Percentiles rank a stretch among this genome's conserved stretches.
phyloP scores from a whole-genome alignment of 1,140 invertebrate species.

The Eumaeus atala region DNA sequence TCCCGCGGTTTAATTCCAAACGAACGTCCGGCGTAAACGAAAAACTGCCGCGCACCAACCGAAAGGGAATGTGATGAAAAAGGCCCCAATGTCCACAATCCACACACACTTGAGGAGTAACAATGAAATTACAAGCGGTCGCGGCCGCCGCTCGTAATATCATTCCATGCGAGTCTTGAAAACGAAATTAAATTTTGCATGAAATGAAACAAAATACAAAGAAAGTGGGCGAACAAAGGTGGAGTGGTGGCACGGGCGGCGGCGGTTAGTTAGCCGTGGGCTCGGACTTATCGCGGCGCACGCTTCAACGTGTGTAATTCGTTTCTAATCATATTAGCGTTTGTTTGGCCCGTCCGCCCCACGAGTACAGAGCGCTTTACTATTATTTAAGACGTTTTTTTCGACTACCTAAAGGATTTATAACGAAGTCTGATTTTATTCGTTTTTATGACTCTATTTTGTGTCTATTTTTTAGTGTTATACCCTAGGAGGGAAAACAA shows the following conservation, averaged over 20 bases:
- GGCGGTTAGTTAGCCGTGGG: constrained; percentile 51
- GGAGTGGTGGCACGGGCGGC: constrained; percentile 46
- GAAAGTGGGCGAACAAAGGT: constrained; percentile 67
- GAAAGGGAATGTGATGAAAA: constrained; percentile 71
- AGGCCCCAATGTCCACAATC: constrained; percentile 65
- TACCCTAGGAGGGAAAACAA: no score
- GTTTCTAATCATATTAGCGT: constrained; percentile 69
- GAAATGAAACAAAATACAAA: constrained; percentile 73
- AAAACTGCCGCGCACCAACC: constrained; percentile 53
- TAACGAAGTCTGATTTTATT: no score
- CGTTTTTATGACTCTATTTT: no score
- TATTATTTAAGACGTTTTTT: constrained; percentile 21
- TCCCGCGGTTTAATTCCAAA: constrained; percentile 66
- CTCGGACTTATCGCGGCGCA: constrained; percentile 44
- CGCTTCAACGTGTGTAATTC: constrained; percentile 48
- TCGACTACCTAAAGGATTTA: constrained; percentile 1
- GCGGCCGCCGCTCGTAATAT: constrained; percentile 63
- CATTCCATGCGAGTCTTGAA: constrained; percentile 71
- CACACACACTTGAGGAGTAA: constrained; percentile 69
- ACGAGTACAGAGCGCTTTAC: constrained; percentile 27
- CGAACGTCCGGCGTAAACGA: constrained; percentile 54
- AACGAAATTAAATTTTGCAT: constrained; percentile 74
- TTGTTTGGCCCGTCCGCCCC: constrained; percentile 43
- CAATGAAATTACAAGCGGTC: constrained; percentile 63
- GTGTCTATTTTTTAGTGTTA: no score